Evolutionary conservation across 2,797 vertebrate species (phyloP).

Genomic region (Carduelis carduelis): DNA sequence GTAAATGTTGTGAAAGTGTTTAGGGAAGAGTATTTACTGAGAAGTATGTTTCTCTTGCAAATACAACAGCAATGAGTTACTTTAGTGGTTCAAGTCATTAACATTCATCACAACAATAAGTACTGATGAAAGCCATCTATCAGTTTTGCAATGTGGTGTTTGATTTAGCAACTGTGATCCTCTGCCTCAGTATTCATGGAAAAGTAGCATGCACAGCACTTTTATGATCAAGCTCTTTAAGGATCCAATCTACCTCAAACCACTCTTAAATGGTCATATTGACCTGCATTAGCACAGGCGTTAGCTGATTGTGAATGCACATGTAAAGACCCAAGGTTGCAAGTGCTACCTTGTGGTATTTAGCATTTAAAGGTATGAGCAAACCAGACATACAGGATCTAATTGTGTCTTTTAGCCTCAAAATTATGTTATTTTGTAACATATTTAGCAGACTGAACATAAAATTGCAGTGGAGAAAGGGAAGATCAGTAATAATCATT

Average conservation of each 20-base stretch:
- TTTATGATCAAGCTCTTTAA: neutral
- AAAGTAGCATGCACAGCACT: neutral
- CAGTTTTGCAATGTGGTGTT: neutral
- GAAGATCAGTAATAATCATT: neutral
- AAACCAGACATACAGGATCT: neutral
- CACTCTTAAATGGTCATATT: accelerated
- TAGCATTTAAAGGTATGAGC: neutral
- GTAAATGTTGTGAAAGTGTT: neutral
- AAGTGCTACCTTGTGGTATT: neutral
- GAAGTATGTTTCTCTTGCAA: neutral
- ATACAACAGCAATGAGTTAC: neutral
- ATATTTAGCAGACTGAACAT: neutral
- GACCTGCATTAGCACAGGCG: neutral
- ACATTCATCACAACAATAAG: neutral
- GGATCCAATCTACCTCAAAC: neutral
- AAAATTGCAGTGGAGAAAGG: neutral
- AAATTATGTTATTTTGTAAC: neutral
- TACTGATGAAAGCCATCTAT: neutral
- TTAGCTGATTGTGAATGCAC: neutral
- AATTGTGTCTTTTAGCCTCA: neutral
- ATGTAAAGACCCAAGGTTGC: neutral
- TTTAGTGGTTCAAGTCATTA: neutral
- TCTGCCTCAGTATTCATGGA: neutral
- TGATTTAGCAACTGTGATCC: neutral
- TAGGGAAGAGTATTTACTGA: neutral